Base-by-base conservation (phyloP, 2,888 invertebrate species). In the Xylota sylvarum region DNA sequence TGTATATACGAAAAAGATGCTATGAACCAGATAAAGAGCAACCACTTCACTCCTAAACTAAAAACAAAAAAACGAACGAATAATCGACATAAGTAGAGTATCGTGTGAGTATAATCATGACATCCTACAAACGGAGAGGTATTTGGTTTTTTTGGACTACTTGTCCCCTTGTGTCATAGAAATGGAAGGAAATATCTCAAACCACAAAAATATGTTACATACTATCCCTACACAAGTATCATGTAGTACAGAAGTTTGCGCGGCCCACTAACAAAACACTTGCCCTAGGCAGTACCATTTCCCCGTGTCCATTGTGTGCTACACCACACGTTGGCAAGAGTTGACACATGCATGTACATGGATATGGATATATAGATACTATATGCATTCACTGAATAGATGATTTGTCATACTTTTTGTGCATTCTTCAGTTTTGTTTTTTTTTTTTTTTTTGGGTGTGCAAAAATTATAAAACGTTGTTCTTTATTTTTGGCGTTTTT, bases 401-500 rank as follows among this genome's bases (percentile, higher is more conserved):
- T 40, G 40, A 43, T 43, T 43, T 43, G 43, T 43, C 43, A 43
- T 14, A 43, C 43, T 43, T 43, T 43, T 43, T 43, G 14, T 43
- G 43, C 43, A 43, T n/a, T 43, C 43, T 43, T 43, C 43, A 43
- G 14, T 14, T 43, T n/a, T n/a, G n/a, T n/a, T n/a, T n/a, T n/a
- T n/a, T n/a, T n/a, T n/a, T n/a, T n/a, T n/a, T n/a, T 43, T 40
- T 43, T 43, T 43, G 43, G 43, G 43, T 43, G 43, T 43, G 43
- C 43, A 43, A 5, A 14, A 14, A 43, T 43, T 43, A 14, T 43
- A 40, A 40, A 40, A 40, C 40, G n/a, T 14, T 35, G 35, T 35
- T 35, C 35, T 35, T 7, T 10, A 7, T 35, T 35, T 35, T n/a
- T 10, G 12, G 12, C 0, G 4, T n/a, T 14, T 14, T 14, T 43